Base-by-base conservation (phyloP, 2,113 vertebrate genomes). In the Galemys pyrenaicus region DNA sequence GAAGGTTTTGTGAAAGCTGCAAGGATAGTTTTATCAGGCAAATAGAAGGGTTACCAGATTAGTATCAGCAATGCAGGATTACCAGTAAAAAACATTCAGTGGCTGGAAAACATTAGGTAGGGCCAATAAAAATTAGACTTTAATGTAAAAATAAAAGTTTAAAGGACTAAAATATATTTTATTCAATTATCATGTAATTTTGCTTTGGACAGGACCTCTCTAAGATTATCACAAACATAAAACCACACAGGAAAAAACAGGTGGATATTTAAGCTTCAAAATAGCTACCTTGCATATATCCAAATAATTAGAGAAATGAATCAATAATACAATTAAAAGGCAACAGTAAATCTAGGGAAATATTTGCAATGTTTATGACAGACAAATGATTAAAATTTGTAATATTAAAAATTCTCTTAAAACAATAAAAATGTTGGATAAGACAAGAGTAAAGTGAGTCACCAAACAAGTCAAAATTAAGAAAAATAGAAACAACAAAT, bases 101-200 rank as follows among this genome's bases (percentile, higher is more conserved):
- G 24, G 19, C 65, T 87, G 10, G 46, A 74, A 78, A 92, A 28
- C n/a, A 79, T 84, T 91, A 81, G 41, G 1, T 20, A 3, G 24
- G 24, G 3, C 49, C 75, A 81, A 80, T 26, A 81, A 91, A 82
- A 71, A 58, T 49, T 22, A 71, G 13, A 54, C 9, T 84, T 86
- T 28, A 73, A 67, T 78, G 32, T 92, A 65, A 87, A 93, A 88
- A 62, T 87, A 60, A 54, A 91, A 81, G 17, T 51, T 2, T 78
- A 46, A 89, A 80, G 32, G 2, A 74, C 11, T 56, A 20, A 80
- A 67, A 79, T 58, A 64, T 71, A 19, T 70, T 51, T 51, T 67
- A 65, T 44, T 39, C 5, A 49, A 3, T 65, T n/a, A 1, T 56
- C 49, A 24, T 35, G 2, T 71, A 60, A 46, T 46, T 5, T 60